phyloP scores from a whole-genome alignment of 2,113 vertebrate genomes.

The Tiliqua scincoides region DNA sequence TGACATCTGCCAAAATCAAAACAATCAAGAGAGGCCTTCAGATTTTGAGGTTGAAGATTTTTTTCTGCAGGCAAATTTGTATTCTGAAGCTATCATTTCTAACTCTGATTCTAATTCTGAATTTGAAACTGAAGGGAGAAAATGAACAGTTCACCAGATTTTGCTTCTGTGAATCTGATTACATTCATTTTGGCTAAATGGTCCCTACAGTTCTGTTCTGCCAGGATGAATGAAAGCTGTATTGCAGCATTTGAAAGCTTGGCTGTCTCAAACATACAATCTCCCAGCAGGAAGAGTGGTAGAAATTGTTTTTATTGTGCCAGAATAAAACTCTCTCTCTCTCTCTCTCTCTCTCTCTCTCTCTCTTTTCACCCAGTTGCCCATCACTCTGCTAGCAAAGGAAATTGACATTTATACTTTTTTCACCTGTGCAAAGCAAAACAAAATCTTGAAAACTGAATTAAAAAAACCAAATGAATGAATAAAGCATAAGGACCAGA shows the following conservation, averaged over 20 bases:
- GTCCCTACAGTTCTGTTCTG: not conserved
- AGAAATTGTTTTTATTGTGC: conserved; percentile 27
- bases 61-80: not conserved
- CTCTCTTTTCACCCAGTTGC: not conserved
- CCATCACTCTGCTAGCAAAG: not conserved
- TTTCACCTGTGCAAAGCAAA: conserved; percentile 34
- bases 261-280: conserved; percentile 6
- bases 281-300: not conserved
- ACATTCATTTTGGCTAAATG: not conserved
- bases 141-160: not conserved
- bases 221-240: not conserved
- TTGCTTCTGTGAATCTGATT: too few relatives aligned
- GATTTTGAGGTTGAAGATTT: not conserved
- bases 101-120: too few relatives aligned
- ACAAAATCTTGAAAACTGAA: conserved; percentile 35
- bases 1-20: not conserved
- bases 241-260: not conserved
- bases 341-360: too few relatives aligned
- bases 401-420: conserved; percentile 41
- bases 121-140: not conserved
- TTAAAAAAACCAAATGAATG: conserved; percentile 46
- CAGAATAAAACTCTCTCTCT: too few relatives aligned
- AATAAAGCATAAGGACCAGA: conserved; percentile 16
- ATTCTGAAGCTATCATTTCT: not conserved
- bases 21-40: not conserved